A percentile compares a stretch with the other conserved stretches of the same genome.
Conservation (phyloP, 2,888 invertebrate genomes). For the Unio delphinus region DNA sequence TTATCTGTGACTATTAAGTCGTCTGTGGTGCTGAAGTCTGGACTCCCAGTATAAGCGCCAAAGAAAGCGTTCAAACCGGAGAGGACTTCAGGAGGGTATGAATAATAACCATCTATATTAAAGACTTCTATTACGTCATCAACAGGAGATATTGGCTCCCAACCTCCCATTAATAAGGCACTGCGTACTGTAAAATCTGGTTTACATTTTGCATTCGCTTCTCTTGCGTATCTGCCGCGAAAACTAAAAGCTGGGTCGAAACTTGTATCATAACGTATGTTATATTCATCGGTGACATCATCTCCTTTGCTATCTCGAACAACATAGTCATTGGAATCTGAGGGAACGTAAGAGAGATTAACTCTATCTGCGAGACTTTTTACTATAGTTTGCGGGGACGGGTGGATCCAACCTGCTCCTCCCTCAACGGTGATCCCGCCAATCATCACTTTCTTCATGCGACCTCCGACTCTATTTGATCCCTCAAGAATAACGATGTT, state of each 20-base stretch:
- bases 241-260: background rate
- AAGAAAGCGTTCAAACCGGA: background rate
- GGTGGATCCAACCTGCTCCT: conserved; percentile 26
- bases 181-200: conserved; percentile 12
- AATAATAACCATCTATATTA: conserved; percentile 2
- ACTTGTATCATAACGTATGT: conserved; percentile 2
- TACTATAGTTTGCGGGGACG: conserved; percentile 18
- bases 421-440: conserved; percentile 23
- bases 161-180: conserved; percentile 10
- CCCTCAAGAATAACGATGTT: conserved; percentile 31
- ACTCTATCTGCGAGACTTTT: conserved; percentile 8
- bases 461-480: conserved; percentile 20
- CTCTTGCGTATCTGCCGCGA: background rate
- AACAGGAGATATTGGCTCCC: conserved; percentile 10
- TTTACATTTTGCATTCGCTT: background rate
- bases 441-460: conserved; percentile 15
- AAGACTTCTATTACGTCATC: conserved; percentile 19
- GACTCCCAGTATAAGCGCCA: too few species aligned
- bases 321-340: conserved; percentile 9
- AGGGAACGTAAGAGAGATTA: conserved; percentile 7
- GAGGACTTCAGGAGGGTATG: background rate
- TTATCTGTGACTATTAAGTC: background rate
- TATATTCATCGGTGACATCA: conserved; percentile 14
- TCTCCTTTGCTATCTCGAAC: conserved; percentile 15
- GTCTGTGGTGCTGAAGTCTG: too few species aligned